Percentiles rank a stretch among this genome's conserved stretches.
phyloP scores from a whole-genome alignment of 2,797 vertebrate species.

The Rhynchotus rufescens region DNA sequence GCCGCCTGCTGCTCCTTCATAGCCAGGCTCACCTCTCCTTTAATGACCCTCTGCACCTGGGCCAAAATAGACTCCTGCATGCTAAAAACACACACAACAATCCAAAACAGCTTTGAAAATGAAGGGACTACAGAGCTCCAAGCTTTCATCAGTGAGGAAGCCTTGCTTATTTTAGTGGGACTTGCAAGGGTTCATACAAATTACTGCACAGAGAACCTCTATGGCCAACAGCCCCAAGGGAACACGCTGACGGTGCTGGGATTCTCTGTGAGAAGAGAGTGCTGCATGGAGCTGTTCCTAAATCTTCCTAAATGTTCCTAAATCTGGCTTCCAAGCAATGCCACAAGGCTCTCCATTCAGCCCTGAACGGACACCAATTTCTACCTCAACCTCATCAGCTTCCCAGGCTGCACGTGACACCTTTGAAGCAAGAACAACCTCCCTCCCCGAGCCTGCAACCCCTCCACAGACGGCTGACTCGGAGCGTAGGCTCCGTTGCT shows the following conservation, averaged over 20 bases:
- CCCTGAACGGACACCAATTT: neutral
- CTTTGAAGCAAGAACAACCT: neutral
- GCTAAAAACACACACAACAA: slow-evolving; percentile 70
- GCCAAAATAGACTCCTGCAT: slow-evolving; percentile 95
- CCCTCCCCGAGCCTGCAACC: neutral
- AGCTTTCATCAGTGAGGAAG: neutral
- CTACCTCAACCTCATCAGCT: neutral
- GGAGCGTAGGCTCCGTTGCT: neutral
- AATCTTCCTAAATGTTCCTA: neutral
- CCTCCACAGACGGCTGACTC: neutral
- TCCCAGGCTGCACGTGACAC: neutral
- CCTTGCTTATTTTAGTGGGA: neutral
- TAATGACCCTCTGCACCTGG: slow-evolving; percentile 95
- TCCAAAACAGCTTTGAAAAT: neutral
- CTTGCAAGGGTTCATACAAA: neutral
- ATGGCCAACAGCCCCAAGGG: neutral
- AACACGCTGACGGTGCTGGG: neutral
- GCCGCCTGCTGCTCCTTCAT: slow-evolving; percentile 98
- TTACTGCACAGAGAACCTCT: neutral
- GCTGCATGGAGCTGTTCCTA: neutral
- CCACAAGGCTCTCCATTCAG: neutral
- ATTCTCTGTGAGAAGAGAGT: neutral
- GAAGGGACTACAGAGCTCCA: neutral
- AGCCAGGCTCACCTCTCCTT: slow-evolving; percentile 94
- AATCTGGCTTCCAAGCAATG: neutral